phyloP scores from a whole-genome alignment of 2,113 vertebrate genomes.

The Nicator chloris region DNA sequence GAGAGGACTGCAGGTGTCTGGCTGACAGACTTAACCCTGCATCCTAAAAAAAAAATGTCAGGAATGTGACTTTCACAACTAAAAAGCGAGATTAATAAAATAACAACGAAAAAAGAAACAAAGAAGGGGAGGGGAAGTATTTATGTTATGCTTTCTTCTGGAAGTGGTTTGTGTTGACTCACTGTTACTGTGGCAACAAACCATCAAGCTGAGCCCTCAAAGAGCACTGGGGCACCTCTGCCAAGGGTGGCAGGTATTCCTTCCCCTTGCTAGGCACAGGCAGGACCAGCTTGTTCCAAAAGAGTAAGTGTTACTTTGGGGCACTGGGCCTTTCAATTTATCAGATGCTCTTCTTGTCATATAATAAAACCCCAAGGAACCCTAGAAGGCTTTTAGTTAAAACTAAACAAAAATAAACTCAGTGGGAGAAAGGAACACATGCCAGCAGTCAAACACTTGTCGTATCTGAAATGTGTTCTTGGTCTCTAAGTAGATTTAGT shows the following conservation, averaged over 20 bases:
- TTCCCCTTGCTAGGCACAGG: not conserved
- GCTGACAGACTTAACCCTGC: not conserved
- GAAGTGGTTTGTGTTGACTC: not conserved
- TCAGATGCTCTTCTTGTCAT: not conserved
- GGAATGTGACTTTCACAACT: not conserved
- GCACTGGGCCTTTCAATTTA: not conserved
- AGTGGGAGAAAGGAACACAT: not conserved
- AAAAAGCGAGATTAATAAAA: not conserved
- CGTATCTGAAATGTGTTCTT: not conserved
- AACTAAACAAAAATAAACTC: slow-evolving; percentile 2
- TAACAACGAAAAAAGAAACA: rapidly evolving
- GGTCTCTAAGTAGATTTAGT: not conserved
- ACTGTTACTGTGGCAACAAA: not conserved
- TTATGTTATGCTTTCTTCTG: not conserved
- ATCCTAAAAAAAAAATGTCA: not conserved
- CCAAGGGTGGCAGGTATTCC: not conserved
- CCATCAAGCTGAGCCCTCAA: not conserved
- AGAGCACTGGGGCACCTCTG: not conserved
- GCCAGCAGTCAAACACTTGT: not conserved
- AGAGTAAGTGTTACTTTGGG: not conserved
- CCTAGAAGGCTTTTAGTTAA: not conserved
- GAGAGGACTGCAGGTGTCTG: not conserved
- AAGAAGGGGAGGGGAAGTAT: rapidly evolving
- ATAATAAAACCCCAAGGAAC: not conserved
- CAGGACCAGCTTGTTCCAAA: not conserved